Base-by-base conservation (phyloP, 2,797 vertebrate genomes). In the Phoxinus dragarum region DNA sequence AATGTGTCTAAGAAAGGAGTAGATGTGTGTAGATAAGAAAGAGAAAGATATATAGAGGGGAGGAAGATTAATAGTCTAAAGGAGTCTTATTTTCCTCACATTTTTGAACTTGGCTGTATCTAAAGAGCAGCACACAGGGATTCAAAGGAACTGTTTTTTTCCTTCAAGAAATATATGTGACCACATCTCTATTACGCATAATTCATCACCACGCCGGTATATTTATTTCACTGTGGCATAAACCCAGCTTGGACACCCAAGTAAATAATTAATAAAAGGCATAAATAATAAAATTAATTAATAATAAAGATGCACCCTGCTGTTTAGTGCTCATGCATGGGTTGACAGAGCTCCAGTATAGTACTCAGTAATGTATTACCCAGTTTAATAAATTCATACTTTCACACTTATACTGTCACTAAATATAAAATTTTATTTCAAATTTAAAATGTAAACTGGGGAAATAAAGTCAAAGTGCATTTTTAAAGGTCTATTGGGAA, bases 171-270 rank as follows among this genome's bases (percentile, higher is more conserved):
- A 92, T 92, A 92, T 92, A 91, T 93, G 93, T 93, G 91, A 47
- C 93, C 93, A 92, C 91, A 93, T 92, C 91, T 90, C 91, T 94
- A 93, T 93, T 92, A 92, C 91, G 85, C 91, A 93, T 89, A 90
- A 93, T 93, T 93, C 92, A 93, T 94, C 92, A 94, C 94, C 93
- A 89, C 89, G 76, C 81, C 11, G 88, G 92, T 92, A 93, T 93
- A 67, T 79, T 85, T 75, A 80, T 82, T 88, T 83, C 69, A 79
- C 23, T 44, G 7, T 84, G 38, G 52, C 68, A 74, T 83, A 56
- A 81, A 27, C n/a, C 42, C 67, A 76, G 56, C 67, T 36, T 71
- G 66, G 56, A 74, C n/a, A 56, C 34, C 31, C 31, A 76, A 72
- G 17, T 84, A 84, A 81, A 78, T 85, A 79, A 80, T 81, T 82